Percentiles rank a stretch among this genome's conserved stretches.
Conservation (phyloP, 2,113 vertebrate genomes). For the Nerophis lumbriciformis region DNA sequence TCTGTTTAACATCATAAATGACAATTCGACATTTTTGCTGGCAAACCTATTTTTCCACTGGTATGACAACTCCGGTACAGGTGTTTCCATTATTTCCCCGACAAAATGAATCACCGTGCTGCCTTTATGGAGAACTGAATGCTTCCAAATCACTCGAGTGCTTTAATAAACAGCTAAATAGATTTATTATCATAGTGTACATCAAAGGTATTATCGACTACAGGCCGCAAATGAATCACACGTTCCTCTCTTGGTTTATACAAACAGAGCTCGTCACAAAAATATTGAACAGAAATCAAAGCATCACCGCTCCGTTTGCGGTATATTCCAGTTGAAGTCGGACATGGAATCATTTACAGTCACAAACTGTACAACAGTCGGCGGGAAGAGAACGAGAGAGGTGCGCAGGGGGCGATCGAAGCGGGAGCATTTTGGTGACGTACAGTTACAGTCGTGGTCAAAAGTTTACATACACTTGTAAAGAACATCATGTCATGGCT, state of each 20-base stretch:
- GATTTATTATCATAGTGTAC: conserved; percentile 66
- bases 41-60: too few relatives aligned
- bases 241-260: conserved; percentile 60
- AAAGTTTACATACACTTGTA: too few relatives aligned
- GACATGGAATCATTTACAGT: conserved; percentile 81
- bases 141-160: conserved; percentile 55
- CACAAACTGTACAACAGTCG: conserved; percentile 83
- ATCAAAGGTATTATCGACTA: conserved; percentile 62
- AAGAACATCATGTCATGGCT: too few relatives aligned
- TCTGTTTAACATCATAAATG: too few relatives aligned
- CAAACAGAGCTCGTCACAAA: conserved; percentile 76
- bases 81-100: too few relatives aligned
- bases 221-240: conserved; percentile 67
- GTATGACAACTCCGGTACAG: too few relatives aligned
- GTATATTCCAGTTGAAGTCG: conserved; percentile 51
- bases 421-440: conserved; percentile 54
- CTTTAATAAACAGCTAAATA: conserved; percentile 72
- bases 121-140: too few relatives aligned
- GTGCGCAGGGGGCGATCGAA: conserved; percentile 53
- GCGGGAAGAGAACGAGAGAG: conserved; percentile 30
- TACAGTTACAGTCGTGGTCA: conserved; percentile 65
- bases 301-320: conserved; percentile 70
- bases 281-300: conserved; percentile 72
- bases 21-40: too few relatives aligned
- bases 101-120: too few relatives aligned